Conservation (phyloP, 2,888 invertebrate species). For the Caenorhabditis doughertyi region DNA sequence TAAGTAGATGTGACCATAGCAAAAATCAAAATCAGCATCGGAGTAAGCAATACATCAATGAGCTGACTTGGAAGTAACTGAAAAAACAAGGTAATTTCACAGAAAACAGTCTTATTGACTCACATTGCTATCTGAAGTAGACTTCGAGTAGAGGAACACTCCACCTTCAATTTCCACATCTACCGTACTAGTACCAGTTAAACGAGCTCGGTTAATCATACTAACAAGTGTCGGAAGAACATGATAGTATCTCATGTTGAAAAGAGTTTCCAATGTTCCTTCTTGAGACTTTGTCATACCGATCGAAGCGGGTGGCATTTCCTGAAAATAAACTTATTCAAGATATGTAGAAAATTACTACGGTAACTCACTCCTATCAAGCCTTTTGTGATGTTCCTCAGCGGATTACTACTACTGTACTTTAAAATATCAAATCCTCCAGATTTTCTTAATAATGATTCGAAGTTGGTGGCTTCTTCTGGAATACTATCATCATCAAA, state of each 20-base stretch:
- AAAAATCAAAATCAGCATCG: conserved; percentile 73
- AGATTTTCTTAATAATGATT: conserved; percentile 9
- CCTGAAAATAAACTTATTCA: conserved; percentile 29
- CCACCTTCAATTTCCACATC: conserved; percentile 42
- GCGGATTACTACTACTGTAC: background rate
- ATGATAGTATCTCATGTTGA: conserved; percentile 50
- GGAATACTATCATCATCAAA: conserved; percentile 18
- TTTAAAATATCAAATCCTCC: conserved; percentile 22
- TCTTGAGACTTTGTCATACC: conserved; percentile 16
- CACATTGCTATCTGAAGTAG: conserved; percentile 16
- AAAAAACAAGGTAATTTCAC: background rate
- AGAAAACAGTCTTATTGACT: background rate
- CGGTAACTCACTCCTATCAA: conserved; percentile 39
- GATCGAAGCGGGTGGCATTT: conserved; percentile 56
- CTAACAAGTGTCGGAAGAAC: conserved; percentile 49
- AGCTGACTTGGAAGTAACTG: conserved; percentile 35
- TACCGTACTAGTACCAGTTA: background rate
- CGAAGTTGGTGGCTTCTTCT: conserved; percentile 24
- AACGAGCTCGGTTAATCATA: conserved; percentile 44
- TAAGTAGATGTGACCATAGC: conserved; percentile 76
- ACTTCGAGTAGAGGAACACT: conserved; percentile 42
- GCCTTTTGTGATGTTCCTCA: conserved; percentile 35
- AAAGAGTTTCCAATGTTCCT: conserved; percentile 17
- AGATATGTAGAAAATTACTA: background rate
- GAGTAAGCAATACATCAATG: conserved; percentile 61